These are phyloP conservation scores for Leptinotarsa defecta DNA, from an alignment of 1,140 invertebrate genomes.

Conservation along the genomic window DNA sequence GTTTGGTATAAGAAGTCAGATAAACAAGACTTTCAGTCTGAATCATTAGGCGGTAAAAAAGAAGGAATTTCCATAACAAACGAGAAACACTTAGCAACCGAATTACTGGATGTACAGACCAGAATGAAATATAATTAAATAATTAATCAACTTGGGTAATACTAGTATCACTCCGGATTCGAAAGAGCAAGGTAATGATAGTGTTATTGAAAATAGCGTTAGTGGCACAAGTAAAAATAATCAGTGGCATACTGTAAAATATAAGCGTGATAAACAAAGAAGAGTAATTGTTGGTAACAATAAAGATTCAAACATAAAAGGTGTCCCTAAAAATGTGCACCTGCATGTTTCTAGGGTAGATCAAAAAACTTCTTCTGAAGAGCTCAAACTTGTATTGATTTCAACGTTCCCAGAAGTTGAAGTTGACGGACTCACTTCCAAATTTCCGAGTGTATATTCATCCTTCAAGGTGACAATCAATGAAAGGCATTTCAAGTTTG, in stretches of 20 bases:
- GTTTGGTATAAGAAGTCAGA: background rate
- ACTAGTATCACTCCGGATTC: no score
- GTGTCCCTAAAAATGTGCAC: constrained; percentile 8
- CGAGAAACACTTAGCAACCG: background rate
- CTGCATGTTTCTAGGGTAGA: constrained; percentile 5
- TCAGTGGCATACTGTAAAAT: no score
- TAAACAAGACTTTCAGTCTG: background rate
- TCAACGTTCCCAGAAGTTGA: constrained; percentile 3
- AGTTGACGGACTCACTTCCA: background rate
- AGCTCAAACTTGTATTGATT: background rate
- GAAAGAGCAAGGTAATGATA: background rate
- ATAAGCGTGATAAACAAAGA: no score
- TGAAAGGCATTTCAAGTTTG: background rate
- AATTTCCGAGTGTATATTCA: background rate
- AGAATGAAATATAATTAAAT: no score
- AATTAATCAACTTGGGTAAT: background rate
- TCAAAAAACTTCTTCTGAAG: background rate
- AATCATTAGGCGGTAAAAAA: background rate
- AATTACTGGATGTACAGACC: constrained; percentile 1
- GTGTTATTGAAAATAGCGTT: background rate
- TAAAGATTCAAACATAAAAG: background rate
- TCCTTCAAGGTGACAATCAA: background rate
- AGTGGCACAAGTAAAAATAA: background rate
- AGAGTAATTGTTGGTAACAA: background rate
- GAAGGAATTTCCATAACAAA: background rate